These are phyloP conservation scores for Oreotrochilus melanogaster DNA, from an alignment of 2,113 vertebrate species.

Conservation along the genomic window DNA sequence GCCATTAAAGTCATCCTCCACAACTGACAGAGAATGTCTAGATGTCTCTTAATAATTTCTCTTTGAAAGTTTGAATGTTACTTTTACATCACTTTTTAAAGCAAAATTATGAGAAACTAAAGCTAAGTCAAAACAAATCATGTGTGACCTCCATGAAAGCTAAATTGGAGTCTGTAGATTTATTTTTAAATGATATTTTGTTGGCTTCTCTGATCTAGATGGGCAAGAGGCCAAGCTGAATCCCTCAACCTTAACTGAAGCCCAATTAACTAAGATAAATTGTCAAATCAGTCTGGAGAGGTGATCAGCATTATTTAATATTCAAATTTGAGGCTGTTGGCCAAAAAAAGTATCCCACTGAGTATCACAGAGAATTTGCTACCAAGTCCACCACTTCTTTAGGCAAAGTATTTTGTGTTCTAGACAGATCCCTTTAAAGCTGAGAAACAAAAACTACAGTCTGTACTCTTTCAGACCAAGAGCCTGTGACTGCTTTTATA, in stretches of 20 bases:
- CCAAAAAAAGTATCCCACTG: background rate
- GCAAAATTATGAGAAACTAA: background rate
- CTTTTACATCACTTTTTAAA: background rate
- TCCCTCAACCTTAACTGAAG: conserved; percentile 54
- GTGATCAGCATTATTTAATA: conserved; percentile 1
- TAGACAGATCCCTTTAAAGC: background rate
- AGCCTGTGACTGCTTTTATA: rapidly evolving
- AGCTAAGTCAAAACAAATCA: conserved; percentile 13
- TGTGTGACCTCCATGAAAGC: background rate
- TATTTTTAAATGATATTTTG: background rate
- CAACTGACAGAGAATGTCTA: background rate
- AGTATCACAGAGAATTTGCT: background rate
- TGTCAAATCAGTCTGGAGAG: conserved; percentile 10
- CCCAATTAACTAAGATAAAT: conserved; percentile 56
- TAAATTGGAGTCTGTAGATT: conserved; percentile 1
- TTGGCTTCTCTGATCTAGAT: background rate
- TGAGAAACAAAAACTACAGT: background rate
- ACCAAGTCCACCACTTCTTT: background rate
- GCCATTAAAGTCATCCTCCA: background rate
- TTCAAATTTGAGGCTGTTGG: background rate
- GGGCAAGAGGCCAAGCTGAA: conserved; percentile 1
- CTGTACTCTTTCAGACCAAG: background rate
- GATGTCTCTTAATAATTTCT: background rate
- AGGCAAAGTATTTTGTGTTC: background rate
- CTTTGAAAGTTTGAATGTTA: background rate